Conservation (phyloP, 2,797 vertebrate species). For the Odontamblyopus rebecca region DNA sequence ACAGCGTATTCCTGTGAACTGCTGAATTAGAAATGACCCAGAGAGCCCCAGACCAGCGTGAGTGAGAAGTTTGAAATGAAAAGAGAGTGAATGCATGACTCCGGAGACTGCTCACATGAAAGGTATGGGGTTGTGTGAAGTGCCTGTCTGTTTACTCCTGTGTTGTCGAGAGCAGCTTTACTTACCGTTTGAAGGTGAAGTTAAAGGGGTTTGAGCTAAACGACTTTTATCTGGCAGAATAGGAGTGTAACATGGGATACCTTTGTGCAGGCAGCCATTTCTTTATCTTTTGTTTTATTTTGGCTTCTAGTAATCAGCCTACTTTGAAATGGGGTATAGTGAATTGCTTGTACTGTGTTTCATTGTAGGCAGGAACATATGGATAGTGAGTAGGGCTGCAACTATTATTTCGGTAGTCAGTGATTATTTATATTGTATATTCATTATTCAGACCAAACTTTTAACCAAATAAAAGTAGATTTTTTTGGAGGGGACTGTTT, state of each 20-base stretch:
- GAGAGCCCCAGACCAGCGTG: slow-evolving; percentile 45
- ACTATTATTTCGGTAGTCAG: too few species aligned
- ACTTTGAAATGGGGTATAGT: not conserved
- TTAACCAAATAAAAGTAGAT: too few species aligned
- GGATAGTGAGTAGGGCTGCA: not conserved
- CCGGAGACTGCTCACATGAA: slow-evolving; percentile 61
- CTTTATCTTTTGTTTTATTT: not conserved
- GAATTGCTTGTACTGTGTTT: not conserved
- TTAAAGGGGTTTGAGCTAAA: slow-evolving; percentile 44
- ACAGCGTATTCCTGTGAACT: slow-evolving; percentile 47
- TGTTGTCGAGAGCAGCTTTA: slow-evolving; percentile 45
- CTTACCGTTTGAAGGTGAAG: slow-evolving; percentile 52
- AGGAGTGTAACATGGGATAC: slow-evolving; percentile 32
- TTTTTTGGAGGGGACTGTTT: too few species aligned
- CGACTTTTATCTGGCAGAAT: slow-evolving; percentile 46
- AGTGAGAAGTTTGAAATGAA: slow-evolving; percentile 66
- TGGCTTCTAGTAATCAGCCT: not conserved
- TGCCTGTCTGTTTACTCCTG: slow-evolving; percentile 39
- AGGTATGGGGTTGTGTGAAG: slow-evolving; percentile 52
- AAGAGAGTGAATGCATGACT: slow-evolving; percentile 54
- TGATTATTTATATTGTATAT: too few species aligned
- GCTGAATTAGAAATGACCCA: slow-evolving; percentile 68
- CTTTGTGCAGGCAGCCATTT: slow-evolving; percentile 15
- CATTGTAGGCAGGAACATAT: not conserved
- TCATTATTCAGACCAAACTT: too few species aligned